Conservation (phyloP, 2,888 invertebrate genomes). For the Eucera pruinosa region DNA sequence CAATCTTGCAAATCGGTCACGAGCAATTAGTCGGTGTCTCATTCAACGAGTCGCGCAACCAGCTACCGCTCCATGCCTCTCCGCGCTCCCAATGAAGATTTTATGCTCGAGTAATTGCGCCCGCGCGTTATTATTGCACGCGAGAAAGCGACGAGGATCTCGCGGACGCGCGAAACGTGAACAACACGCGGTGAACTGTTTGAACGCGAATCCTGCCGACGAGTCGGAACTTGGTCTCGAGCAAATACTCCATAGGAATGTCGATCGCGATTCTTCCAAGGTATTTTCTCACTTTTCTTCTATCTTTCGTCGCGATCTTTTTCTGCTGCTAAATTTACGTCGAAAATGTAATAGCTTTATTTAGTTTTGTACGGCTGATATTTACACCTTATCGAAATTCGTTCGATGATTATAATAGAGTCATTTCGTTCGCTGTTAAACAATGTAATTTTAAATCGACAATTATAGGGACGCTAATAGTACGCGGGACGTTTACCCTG, state of each 20-base stretch:
- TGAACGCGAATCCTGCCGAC: background rate
- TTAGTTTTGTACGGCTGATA: too few relatives aligned
- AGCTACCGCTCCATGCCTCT: background rate
- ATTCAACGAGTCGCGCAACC: background rate
- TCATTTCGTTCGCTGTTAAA: too few relatives aligned
- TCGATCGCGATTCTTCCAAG: conserved; percentile 18
- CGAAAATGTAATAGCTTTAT: too few relatives aligned
- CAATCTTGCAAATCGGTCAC: background rate
- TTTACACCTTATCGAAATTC: too few relatives aligned
- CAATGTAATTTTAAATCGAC: too few relatives aligned
- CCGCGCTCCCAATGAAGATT: conserved; percentile 5
- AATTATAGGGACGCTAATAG: too few relatives aligned
- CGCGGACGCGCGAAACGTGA: background rate
- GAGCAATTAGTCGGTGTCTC: background rate
- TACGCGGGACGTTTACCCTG: too few relatives aligned
- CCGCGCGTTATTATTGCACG: background rate
- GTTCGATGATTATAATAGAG: too few relatives aligned
- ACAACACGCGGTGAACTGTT: background rate
- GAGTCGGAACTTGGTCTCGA: conserved; percentile 1
- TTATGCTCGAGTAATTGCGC: background rate
- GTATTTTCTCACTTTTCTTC: conserved; percentile 6
- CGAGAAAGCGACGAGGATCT: background rate
- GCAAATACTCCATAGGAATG: conserved; percentile 16
- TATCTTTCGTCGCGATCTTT: too few relatives aligned
- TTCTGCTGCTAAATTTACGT: background rate